Percentiles rank a stretch among this genome's conserved stretches.
Conservation (phyloP, 1,140 invertebrate species). For the Liolophura sinensis region DNA sequence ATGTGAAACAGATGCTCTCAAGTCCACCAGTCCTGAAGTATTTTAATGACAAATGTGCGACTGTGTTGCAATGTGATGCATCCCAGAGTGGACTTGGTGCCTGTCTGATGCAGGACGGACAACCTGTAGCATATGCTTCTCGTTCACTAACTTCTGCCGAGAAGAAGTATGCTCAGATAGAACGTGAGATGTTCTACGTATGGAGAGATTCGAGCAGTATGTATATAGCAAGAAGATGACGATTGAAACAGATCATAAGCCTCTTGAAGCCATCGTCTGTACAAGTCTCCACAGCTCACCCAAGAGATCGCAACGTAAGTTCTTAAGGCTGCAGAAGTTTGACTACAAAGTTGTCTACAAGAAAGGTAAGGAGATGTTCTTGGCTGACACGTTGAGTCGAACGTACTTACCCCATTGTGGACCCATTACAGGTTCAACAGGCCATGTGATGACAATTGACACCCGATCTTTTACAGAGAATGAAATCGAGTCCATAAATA, state of each 20-base stretch:
- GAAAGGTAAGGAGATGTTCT: constrained; percentile 54
- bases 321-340: constrained; percentile 55
- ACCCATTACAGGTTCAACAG: too few relatives aligned
- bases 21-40: constrained; percentile 20
- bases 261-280: constrained; percentile 8
- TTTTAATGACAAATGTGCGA: constrained; percentile 17
- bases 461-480: too few relatives aligned
- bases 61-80: constrained; percentile 12
- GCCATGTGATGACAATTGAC: too few relatives aligned
- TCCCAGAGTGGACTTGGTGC: constrained; percentile 4
- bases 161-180: constrained; percentile 10
- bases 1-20: too few relatives aligned
- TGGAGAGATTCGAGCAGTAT: constrained; percentile 7
- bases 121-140: constrained; percentile 18
- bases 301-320: constrained; percentile 50
- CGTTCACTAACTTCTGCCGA: constrained; percentile 15
- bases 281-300: constrained; percentile 40
- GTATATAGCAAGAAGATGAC: constrained; percentile 3
- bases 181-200: constrained; percentile 1
- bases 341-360: constrained; percentile 55
- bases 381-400: constrained; percentile 42
- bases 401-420: constrained; percentile 8
- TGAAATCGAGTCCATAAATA: too few relatives aligned
- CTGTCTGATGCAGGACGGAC: neutral
- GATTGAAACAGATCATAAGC: constrained; percentile 10